These are phyloP conservation scores for Egretta garzetta DNA, from an alignment of 2,113 vertebrate species.

Conservation along the genomic window DNA sequence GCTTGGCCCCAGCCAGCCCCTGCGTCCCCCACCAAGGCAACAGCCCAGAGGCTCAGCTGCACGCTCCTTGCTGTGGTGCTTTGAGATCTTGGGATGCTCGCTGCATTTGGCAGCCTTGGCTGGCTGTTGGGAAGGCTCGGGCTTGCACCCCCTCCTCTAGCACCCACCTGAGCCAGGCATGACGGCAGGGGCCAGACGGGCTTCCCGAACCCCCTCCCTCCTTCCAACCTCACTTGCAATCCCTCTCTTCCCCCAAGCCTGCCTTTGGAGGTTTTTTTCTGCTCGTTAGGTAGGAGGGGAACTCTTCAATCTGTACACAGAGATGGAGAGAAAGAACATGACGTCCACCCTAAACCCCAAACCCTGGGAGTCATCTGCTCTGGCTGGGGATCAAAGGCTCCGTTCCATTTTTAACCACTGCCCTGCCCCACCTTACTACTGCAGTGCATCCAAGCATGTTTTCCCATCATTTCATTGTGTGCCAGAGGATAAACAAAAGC, in stretches of 20 bases:
- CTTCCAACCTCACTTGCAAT: background rate
- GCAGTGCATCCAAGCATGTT: slow-evolving; percentile 72
- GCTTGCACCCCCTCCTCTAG: background rate
- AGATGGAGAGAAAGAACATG: slow-evolving; percentile 59
- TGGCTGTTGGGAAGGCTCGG: rapidly evolving
- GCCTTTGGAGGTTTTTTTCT: background rate
- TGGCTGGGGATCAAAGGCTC: slow-evolving; percentile 80
- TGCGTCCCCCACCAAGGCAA: background rate
- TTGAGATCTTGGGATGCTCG: background rate
- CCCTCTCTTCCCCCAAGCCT: background rate
- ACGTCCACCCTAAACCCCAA: slow-evolving; percentile 50
- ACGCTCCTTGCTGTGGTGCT: background rate
- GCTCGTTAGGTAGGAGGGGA: background rate
- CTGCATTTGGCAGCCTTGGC: background rate
- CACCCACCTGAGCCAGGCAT: background rate
- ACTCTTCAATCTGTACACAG: background rate
- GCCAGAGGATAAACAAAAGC: slow-evolving; percentile 83
- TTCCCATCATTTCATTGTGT: slow-evolving; percentile 81
- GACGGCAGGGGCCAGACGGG: rapidly evolving
- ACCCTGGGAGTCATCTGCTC: slow-evolving; percentile 60
- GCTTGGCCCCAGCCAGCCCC: background rate
- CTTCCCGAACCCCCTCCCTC: background rate
- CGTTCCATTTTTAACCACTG: slow-evolving; percentile 76
- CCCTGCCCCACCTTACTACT: slow-evolving; percentile 74
- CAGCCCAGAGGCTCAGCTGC: background rate